Conservation (phyloP, 2,113 vertebrate genomes). For the Lucifuga dentata region DNA sequence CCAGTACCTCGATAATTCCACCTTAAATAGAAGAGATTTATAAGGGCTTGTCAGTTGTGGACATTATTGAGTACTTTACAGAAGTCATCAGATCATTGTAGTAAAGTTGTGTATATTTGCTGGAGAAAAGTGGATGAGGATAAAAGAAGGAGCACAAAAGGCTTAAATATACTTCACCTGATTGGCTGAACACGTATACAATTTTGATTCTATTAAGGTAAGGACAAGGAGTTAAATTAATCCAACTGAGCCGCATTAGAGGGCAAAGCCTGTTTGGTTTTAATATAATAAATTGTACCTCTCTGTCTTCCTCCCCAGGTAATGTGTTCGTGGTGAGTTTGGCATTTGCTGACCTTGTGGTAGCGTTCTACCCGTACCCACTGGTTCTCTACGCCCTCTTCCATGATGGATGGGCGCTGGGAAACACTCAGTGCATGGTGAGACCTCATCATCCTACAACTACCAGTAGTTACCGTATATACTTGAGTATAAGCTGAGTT, state of each 20-base stretch:
- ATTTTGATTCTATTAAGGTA: conserved; percentile 5
- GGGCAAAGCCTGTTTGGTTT: not conserved
- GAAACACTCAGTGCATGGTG: conserved; percentile 90
- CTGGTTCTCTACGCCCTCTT: conserved; percentile 91
- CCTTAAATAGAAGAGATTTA: too few relatives aligned
- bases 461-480: too few relatives aligned
- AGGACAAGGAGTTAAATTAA: conserved; percentile 15
- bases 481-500: too few relatives aligned
- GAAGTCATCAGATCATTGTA: too few relatives aligned
- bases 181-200: conserved; percentile 3
- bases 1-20: too few relatives aligned
- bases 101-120: too few relatives aligned
- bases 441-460: conserved; percentile 31
- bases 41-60: too few relatives aligned
- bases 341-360: conserved; percentile 91
- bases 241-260: not conserved
- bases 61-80: too few relatives aligned
- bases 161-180: conserved; percentile 15
- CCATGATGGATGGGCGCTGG: conserved; percentile 89
- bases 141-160: not conserved
- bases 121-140: not conserved
- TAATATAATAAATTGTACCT: conserved; percentile 8
- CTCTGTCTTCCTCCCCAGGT: conserved; percentile 80
- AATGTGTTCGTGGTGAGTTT: conserved; percentile 94
- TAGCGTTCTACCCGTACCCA: conserved; percentile 93